phyloP scores from a whole-genome alignment of 2,113 vertebrate species.

The Argyrosomus japonicus region DNA sequence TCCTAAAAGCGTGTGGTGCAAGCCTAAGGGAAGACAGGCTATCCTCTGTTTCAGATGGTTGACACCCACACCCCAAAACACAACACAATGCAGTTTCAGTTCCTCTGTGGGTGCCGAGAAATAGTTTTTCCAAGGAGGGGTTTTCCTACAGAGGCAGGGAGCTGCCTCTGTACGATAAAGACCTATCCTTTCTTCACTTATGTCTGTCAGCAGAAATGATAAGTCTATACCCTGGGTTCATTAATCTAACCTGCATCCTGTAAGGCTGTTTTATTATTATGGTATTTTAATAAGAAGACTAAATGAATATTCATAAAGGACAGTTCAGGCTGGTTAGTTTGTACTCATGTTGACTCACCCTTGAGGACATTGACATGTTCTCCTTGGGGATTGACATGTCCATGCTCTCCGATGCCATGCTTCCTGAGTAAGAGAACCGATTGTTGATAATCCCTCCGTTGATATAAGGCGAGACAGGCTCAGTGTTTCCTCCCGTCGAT shows the following conservation, averaged over 20 bases:
- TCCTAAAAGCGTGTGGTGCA: not conserved
- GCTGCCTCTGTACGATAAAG: not conserved
- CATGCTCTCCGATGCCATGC: conserved; percentile 87
- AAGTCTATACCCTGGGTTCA: not conserved
- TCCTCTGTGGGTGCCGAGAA: conserved; percentile 52
- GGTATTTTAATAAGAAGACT: not conserved
- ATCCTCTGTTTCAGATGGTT: conserved; percentile 59
- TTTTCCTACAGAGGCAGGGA: conserved; percentile 39
- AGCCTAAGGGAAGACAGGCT: conserved; percentile 62
- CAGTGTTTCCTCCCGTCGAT: conserved; percentile 62
- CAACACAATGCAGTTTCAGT: conserved; percentile 75
- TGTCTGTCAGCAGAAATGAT: not conserved
- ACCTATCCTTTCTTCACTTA: not conserved
- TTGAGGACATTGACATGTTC: conserved; percentile 84
- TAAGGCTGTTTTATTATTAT: not conserved
- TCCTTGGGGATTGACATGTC: conserved; percentile 89
- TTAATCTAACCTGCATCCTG: not conserved
- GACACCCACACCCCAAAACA: conserved; percentile 69
- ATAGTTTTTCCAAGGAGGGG: conserved; percentile 68
- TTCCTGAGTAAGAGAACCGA: conserved; percentile 86
- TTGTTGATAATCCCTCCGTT: conserved; percentile 78
- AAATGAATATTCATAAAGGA: not conserved
- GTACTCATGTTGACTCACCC: conserved; percentile 80
- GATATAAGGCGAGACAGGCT: conserved; percentile 22
- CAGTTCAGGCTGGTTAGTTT: not conserved